These are phyloP conservation scores for Stylophora pistillata DNA, from an alignment of 64 coral and sea anemone genomes.

Conservation along the genomic window DNA sequence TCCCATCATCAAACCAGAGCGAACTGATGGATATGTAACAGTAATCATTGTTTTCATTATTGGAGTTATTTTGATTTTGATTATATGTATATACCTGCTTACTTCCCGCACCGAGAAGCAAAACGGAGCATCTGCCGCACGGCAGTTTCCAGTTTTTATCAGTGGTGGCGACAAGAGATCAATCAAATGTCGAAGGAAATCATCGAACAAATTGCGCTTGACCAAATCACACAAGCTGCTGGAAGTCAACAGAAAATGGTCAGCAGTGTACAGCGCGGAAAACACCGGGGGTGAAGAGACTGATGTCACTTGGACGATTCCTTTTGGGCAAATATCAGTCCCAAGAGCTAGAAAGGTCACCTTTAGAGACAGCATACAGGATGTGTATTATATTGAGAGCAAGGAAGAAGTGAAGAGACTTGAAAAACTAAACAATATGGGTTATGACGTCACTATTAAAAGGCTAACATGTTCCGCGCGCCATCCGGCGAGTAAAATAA, in stretches of 20 bases:
- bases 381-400: conserved; percentile 38
- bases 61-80: not conserved
- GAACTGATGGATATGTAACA: not conserved
- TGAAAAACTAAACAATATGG: not conserved
- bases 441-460: conserved; percentile 1
- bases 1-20: not conserved
- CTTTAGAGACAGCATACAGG: conserved; percentile 28
- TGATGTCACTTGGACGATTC: not conserved
- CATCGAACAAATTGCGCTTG: not conserved
- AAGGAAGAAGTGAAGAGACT: conserved; percentile 35
- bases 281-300: conserved; percentile 6
- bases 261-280: conserved; percentile 1
- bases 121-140: not conserved
- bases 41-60: not conserved
- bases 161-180: not conserved
- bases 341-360: conserved; percentile 20
- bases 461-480: not conserved
- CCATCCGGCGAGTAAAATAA: not conserved
- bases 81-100: not conserved
- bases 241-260: conserved; percentile 34
- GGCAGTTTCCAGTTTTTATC: not conserved
- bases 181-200: conserved; percentile 7
- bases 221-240: not conserved
- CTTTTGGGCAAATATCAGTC: conserved; percentile 11
- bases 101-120: not conserved